phyloP scores from a whole-genome alignment of 2,113 vertebrate species.

The Daphoenositta chrysoptera region DNA sequence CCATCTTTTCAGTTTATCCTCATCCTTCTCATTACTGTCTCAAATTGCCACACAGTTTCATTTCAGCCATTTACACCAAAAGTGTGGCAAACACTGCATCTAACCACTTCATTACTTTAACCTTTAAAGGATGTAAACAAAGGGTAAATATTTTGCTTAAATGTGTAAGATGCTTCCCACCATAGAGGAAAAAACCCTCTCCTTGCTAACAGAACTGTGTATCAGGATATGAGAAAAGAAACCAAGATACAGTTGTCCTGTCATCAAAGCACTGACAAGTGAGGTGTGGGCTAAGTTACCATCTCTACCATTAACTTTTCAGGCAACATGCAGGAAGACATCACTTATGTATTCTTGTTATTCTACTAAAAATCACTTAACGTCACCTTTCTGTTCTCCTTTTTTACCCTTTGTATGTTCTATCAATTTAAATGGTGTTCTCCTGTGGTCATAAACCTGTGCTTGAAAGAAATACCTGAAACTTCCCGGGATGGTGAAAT shows the following conservation, averaged over 20 bases:
- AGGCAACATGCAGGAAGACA: neutral
- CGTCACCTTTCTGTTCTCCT: neutral
- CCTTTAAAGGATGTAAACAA: neutral
- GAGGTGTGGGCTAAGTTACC: neutral
- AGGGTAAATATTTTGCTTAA: neutral
- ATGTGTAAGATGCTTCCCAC: neutral
- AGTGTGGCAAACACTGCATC: neutral
- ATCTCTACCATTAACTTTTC: neutral
- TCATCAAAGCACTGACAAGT: neutral
- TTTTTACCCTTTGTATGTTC: neutral
- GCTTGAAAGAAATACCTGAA: neutral
- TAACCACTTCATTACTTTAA: neutral
- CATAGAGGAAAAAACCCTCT: fast-evolving
- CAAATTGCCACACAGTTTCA: neutral
- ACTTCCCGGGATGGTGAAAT: neutral
- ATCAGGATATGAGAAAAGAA: neutral
- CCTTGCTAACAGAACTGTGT: neutral
- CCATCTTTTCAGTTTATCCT: neutral
- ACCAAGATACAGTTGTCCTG: neutral
- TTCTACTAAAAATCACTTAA: neutral
- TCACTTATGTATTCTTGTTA: neutral
- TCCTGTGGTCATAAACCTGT: neutral
- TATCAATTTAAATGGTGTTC: neutral
- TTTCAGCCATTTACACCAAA: neutral
- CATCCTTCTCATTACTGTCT: neutral